These are phyloP conservation scores for Dendrolimus punctatus DNA, from an alignment of 1,140 invertebrate genomes.

Conservation along the genomic window DNA sequence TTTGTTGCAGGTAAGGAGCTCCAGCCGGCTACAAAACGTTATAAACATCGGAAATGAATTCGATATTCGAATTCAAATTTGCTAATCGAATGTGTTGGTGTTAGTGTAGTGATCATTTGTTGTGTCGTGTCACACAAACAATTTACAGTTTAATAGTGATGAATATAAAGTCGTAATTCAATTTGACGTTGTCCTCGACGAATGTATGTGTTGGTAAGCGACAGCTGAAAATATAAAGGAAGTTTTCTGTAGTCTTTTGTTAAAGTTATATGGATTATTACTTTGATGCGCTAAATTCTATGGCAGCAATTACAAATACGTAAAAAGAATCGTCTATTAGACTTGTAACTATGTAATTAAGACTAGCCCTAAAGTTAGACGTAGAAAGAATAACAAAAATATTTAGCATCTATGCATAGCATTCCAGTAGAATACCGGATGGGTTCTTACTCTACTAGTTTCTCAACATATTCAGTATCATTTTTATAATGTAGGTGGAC, in stretches of 20 bases:
- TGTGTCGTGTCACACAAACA: conserved; percentile 39
- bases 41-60: conserved; percentile 8
- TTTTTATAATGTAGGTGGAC: too few species aligned
- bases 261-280: conserved; percentile 7
- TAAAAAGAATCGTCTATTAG: too few species aligned
- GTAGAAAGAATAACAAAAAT: too few species aligned
- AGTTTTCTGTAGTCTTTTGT: conserved; percentile 22
- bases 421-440: too few species aligned
- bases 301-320: too few species aligned
- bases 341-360: too few species aligned
- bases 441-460: too few species aligned
- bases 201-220: conserved; percentile 33
- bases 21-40: conserved; percentile 3
- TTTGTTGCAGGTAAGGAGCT: conserved; percentile 56
- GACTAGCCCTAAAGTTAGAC: too few species aligned
- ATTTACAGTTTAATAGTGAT: conserved; percentile 51
- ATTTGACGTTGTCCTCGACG: conserved; percentile 30
- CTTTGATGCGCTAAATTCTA: too few species aligned
- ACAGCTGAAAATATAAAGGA: conserved; percentile 51
- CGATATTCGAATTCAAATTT: conserved; percentile 42
- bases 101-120: conserved; percentile 36
- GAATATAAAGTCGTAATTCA: conserved; percentile 57
- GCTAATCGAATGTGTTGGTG: conserved; percentile 19
- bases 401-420: too few species aligned
- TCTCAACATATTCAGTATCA: too few species aligned